Conservation (phyloP, 1,140 invertebrate species). For the Pseudomyrmex flavicornis region DNA sequence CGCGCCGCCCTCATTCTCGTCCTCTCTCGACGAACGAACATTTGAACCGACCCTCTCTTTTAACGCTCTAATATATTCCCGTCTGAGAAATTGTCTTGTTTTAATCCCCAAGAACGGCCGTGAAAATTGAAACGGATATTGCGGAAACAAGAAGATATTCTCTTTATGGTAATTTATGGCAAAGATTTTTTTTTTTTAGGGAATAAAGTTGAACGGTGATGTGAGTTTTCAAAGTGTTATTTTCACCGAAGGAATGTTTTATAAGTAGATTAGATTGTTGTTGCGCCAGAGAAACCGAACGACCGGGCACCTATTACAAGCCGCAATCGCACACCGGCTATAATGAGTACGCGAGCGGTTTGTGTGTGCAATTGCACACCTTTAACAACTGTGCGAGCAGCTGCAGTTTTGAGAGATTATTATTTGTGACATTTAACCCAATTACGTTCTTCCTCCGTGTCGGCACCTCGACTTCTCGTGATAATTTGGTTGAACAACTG, state of each 20-base stretch:
- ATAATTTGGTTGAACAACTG: conserved; percentile 39
- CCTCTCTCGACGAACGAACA: not conserved
- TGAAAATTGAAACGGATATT: conserved; percentile 48
- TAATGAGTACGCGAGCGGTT: conserved; percentile 38
- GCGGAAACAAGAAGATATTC: not conserved
- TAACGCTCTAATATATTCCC: conserved; percentile 64
- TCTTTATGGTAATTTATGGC: not conserved
- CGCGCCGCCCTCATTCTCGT: not conserved
- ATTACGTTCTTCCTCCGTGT: conserved; percentile 54
- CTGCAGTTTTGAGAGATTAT: conserved; percentile 55
- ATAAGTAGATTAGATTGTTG: conserved; percentile 55
- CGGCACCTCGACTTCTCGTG: not conserved
- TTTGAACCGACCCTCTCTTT: not conserved
- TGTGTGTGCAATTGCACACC: not conserved
- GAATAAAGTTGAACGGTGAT: no score
- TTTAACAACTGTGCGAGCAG: conserved; percentile 11
- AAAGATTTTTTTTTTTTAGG: not conserved
- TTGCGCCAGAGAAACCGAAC: conserved; percentile 56
- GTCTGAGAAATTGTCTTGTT: conserved; percentile 72
- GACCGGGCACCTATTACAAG: conserved; percentile 41
- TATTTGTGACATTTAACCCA: conserved; percentile 66
- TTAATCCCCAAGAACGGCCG: conserved; percentile 37
- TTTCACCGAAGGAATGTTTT: conserved; percentile 49
- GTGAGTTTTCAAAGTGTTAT: no score
- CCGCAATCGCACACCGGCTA: conserved; percentile 23